Evolutionary conservation across 2,888 invertebrate genomes (phyloP), one percentile per base, ranked within the genome.

Genomic region (Ichneumon xanthorius): DNA sequence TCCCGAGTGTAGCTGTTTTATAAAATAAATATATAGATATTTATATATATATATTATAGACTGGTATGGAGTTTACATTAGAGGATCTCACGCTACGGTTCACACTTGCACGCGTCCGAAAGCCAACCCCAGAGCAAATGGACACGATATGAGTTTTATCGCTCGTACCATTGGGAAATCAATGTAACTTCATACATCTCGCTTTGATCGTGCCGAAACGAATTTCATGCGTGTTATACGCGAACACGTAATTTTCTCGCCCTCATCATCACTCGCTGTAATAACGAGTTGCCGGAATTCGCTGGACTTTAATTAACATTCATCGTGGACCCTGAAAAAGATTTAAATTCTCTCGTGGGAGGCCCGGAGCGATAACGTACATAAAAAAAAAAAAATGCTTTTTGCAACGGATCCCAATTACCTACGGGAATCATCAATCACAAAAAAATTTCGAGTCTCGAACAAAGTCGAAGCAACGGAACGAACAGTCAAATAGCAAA

Each of bases 111-210:
- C 76, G 76, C 55, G 40, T 30, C 70, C 67, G 33, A 63, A 63
- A 63, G 73, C 61, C 48, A 80, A 40, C 86, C 68, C 61, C 33
- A 71, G 40, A 55, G 68, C 72, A 80, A 87, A 87, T 85, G 84
- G 79, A 68, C 76, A 70, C 79, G 80, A 85, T 82, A 89, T 89
- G 91, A 91, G 89, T 92, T 92, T 91, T 89, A 89, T 89, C 88
- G 88, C 86, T 88, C 86, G 84, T 89, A 88, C 90, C 90, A 89
- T 81, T 81, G 92, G 92, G 91, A 92, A 92, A 92, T 92, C 91
- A 92, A 91, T 90, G 89, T 88, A 77, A 80, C 82, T 76, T 81
- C 63, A 79, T 89, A 87, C 83, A 85, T 86, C 50, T 75, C 61
- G 48, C 84, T 86, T 86, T 85, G 82, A 80, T 80, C 86, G 76